Evolutionary conservation across 2,797 vertebrate species (phyloP).

Genomic region (Yasuhikotakia modesta): DNA sequence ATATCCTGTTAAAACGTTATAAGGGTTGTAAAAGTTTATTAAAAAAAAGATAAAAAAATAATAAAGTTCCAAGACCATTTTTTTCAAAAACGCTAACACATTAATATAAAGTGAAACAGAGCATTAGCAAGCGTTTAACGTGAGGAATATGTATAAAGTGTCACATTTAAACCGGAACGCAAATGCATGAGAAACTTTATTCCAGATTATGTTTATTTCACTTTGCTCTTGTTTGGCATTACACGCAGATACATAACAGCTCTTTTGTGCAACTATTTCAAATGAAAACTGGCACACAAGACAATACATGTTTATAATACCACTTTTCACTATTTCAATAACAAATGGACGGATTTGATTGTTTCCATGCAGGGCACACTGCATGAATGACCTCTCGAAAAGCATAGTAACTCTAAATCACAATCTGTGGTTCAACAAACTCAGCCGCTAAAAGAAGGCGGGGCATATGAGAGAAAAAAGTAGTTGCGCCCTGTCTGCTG

Average conservation of each 20-base stretch:
- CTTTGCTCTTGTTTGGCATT: conserved; percentile 52
- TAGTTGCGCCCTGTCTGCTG: too few relatives aligned
- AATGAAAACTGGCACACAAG: conserved; percentile 48
- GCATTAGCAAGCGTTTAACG: neutral
- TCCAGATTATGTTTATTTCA: conserved; percentile 17
- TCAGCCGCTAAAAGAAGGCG: conserved; percentile 6
- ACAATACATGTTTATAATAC: conserved; percentile 53
- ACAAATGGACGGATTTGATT: neutral
- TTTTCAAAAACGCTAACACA: neutral
- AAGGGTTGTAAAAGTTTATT: conserved; percentile 57
- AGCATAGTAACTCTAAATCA: too few relatives aligned
- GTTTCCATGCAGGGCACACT: neutral
- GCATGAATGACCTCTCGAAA: too few relatives aligned
- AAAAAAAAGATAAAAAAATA: conserved; percentile 28
- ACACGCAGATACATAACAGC: conserved; percentile 68
- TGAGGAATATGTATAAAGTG: conserved; percentile 42
- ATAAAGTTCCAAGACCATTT: neutral
- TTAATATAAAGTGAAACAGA: neutral
- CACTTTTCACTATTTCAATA: neutral
- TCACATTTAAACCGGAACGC: conserved; percentile 53
- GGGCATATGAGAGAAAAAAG: neutral
- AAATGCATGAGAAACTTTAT: conserved; percentile 33
- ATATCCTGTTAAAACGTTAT: conserved; percentile 62
- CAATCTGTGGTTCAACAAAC: neutral
- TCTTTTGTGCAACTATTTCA: conserved; percentile 64